phyloP scores from a whole-genome alignment of 2,797 vertebrate species.

The Cygnus olor region DNA sequence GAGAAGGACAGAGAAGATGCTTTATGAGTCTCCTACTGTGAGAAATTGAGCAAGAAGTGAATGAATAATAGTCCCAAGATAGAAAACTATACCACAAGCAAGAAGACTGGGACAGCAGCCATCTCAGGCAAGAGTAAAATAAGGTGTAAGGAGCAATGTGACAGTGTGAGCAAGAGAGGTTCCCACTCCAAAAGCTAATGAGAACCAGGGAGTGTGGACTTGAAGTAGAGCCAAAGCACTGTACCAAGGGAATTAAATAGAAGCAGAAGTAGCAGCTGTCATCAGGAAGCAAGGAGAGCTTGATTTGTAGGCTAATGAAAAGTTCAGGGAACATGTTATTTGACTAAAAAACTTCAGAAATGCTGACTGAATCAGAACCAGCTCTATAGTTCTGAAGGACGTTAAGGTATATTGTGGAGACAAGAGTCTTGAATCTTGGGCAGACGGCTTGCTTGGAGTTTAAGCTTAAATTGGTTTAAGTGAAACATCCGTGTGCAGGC shows the following conservation, averaged over 20 bases:
- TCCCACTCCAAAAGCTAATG: background rate
- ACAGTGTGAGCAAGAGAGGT: background rate
- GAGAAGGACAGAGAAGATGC: background rate
- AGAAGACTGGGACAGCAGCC: background rate
- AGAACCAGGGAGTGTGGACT: background rate
- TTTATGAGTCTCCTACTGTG: background rate
- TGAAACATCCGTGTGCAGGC: background rate
- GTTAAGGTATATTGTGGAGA: background rate
- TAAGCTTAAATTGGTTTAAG: background rate
- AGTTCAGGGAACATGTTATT: background rate
- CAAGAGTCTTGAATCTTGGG: background rate
- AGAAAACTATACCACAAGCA: background rate
- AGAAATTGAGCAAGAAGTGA: background rate
- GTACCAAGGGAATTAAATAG: background rate
- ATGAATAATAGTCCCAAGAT: background rate
- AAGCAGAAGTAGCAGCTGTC: conserved; percentile 1
- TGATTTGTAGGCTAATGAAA: background rate
- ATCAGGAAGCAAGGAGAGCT: background rate
- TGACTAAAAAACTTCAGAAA: background rate
- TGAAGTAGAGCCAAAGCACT: background rate
- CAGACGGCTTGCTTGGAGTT: background rate
- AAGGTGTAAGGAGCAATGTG: background rate
- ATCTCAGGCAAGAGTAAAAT: background rate
- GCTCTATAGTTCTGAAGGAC: background rate
- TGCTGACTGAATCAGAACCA: background rate